Base-by-base conservation (phyloP, 1,140 invertebrate species). In the Rhagoletis zephyria region DNA sequence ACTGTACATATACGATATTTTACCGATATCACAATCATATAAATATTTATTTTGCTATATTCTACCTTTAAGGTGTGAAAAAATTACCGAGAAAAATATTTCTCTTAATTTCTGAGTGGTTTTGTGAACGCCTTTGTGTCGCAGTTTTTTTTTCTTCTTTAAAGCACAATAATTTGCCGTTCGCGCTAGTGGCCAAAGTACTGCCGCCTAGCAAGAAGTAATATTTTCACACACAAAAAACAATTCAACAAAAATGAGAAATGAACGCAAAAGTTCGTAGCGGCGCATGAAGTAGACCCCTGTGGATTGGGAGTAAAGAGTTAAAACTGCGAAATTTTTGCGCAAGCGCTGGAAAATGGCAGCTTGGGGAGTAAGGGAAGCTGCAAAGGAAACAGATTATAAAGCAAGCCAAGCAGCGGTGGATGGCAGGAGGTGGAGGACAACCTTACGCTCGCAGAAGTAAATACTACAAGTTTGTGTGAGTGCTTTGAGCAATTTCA, bases 241-340 rank as follows among this genome's bases (percentile, higher is more conserved):
- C 48, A 56, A 81, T 81, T 16, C n/a, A 81, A 19, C n/a, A 56
- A 19, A 81, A 19, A 16, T 59, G 74, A 19, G 74, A 81, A 81
- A 56, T 81, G n/a, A 56, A 30, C 48, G 74, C 48, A n/a, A 56
- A 81, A n/a, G 9, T 77, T 81, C 48, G 2, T 12, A 19, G 10
- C 48, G 74, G 74, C 19, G 7, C 16, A 56, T 7, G n/a, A 59
- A 56, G 74, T 19, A 56, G 74, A 81, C 74, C 74, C 74, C n/a
- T 19, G 74, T 30, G 74, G 16, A 30, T 81, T 81, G 48, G 30
- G 7, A n/a, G 14, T 10, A 81, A 56, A 81, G n/a, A 19, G 10
- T 56, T 56, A 81, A 81, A 70, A 81, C 51, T 59, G 2, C 6
- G 6, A 56, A 81, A 59, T 48, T 81, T 81, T 51, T 56, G 10